Evolutionary conservation across 2,797 vertebrate species (phyloP).

Genomic region (Sparus aurata): DNA sequence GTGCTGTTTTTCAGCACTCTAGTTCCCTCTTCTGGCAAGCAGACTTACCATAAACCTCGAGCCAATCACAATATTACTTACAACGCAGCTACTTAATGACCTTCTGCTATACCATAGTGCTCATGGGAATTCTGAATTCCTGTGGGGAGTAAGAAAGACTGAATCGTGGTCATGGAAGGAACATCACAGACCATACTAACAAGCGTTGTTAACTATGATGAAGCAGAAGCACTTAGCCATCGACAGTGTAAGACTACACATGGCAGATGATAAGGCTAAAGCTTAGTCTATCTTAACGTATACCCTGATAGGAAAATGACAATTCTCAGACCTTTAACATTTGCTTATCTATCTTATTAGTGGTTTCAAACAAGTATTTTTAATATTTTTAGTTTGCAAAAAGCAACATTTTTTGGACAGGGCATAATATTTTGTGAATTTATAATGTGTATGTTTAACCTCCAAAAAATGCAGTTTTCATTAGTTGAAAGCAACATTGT

Average conservation of each 20-base stretch:
- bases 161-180: neutral
- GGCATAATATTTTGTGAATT: too few relatives aligned
- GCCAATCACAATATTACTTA: neutral
- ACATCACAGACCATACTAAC: neutral
- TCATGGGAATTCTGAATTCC: neutral
- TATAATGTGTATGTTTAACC: too few relatives aligned
- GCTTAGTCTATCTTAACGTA: neutral
- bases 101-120: neutral
- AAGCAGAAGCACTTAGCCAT: slow-evolving; percentile 9
- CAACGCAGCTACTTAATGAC: neutral
- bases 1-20: slow-evolving; percentile 67
- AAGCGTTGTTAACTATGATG: neutral
- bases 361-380: too few relatives aligned
- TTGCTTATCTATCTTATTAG: too few relatives aligned
- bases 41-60: slow-evolving; percentile 14
- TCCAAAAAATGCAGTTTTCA: too few relatives aligned
- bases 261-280: neutral
- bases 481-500: too few relatives aligned
- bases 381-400: too few relatives aligned
- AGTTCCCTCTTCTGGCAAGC: slow-evolving; percentile 82
- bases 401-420: too few relatives aligned
- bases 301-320: too few relatives aligned
- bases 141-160: neutral
- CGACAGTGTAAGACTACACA: neutral
- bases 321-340: too few relatives aligned